Evolutionary conservation across 2,888 invertebrate species (phyloP).

Genomic region (Platerodrilus igneus): DNA sequence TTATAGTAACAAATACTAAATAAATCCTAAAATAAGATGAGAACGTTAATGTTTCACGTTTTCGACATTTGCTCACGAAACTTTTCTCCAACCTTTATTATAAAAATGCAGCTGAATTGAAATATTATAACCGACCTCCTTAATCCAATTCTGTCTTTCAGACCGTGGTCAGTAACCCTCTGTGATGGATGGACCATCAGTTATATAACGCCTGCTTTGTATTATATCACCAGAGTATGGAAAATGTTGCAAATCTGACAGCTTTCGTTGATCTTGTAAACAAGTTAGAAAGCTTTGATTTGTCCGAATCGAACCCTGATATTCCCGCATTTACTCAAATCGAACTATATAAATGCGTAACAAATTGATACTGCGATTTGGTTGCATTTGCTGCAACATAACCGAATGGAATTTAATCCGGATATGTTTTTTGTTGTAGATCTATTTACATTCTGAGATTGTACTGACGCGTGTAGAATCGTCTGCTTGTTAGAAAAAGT

Average conservation of each 20-base stretch:
- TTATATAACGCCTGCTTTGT: conserved; percentile 44
- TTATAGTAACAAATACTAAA: no score
- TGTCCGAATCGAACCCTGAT: conserved; percentile 20
- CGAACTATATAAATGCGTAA: conserved; percentile 11
- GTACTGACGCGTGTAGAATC: background rate
- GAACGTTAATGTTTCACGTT: no score
- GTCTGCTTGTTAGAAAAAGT: no score
- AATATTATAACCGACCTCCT: no score
- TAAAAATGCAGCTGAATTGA: conserved; percentile 1
- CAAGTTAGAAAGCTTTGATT: conserved; percentile 34
- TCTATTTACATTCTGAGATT: no score
- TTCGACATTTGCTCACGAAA: no score
- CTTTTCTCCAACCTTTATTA: no score
- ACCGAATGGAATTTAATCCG: conserved; percentile 1
- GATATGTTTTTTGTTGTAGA: no score
- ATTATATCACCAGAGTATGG: conserved; percentile 41
- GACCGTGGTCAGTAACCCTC: conserved; percentile 39
- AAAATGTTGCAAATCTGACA: conserved; percentile 47
- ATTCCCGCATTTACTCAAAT: conserved; percentile 14
- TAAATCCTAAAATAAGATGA: no score
- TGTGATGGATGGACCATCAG: conserved; percentile 45
- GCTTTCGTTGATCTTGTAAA: conserved; percentile 39
- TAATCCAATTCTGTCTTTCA: conserved; percentile 30
- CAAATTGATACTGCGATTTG: conserved; percentile 19
- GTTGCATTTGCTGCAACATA: conserved; percentile 10